These are phyloP conservation scores for Zootermopsis nevadensis DNA, from an alignment of 2,888 invertebrate species.

Conservation along the genomic window DNA sequence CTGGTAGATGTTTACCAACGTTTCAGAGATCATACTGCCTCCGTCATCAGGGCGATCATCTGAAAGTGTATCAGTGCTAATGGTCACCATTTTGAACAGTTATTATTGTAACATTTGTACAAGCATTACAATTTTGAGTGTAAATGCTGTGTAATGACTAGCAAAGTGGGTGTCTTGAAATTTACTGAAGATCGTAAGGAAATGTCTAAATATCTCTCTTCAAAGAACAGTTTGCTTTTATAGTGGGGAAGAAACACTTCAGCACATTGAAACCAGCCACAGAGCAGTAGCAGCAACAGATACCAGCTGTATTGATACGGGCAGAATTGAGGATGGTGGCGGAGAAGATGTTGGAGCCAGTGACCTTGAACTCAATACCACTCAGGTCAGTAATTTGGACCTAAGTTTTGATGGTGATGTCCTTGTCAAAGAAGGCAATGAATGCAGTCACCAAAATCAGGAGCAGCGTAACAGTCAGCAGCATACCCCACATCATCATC, in stretches of 20 bases:
- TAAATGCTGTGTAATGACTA: too few species aligned
- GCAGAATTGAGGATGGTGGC: not conserved
- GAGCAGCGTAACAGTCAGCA: slow-evolving; percentile 24
- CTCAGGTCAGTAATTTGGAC: slow-evolving; percentile 22
- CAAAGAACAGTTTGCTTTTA: slow-evolving; percentile 14
- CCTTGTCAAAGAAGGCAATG: not conserved
- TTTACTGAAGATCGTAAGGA: too few species aligned
- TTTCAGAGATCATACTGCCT: too few species aligned
- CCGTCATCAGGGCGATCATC: too few species aligned
- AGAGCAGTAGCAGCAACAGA: not conserved
- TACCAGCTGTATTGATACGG: not conserved
- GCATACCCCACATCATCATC: slow-evolving; percentile 29
- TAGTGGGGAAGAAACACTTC: not conserved
- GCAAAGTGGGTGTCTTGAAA: too few species aligned
- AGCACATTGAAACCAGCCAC: not conserved
- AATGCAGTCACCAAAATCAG: not conserved
- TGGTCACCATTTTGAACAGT: too few species aligned
- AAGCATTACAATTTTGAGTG: too few species aligned
- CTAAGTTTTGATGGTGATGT: slow-evolving; percentile 12
- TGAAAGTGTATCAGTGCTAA: too few species aligned
- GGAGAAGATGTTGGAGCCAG: not conserved
- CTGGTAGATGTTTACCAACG: too few species aligned
- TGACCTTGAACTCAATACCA: slow-evolving; percentile 19
- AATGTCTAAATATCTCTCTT: not conserved
- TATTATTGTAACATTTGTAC: too few species aligned